Base-by-base conservation (phyloP, 2,113 vertebrate species). In the Prionailurus viverrinus region DNA sequence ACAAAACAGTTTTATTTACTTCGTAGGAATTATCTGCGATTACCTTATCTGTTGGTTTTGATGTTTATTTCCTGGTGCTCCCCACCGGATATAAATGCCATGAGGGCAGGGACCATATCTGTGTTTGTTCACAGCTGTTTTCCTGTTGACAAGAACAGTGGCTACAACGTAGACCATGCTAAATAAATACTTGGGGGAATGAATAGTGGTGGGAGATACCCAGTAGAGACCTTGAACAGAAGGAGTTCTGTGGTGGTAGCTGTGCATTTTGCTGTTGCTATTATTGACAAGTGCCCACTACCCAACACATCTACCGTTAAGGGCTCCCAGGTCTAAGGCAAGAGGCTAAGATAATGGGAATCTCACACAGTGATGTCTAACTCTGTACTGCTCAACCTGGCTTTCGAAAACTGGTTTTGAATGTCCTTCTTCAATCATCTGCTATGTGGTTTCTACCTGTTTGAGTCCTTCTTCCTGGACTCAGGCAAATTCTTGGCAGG, bases 361-460 rank as follows among this genome's bases (percentile, higher is more conserved):
- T 5, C 74, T 81, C 68, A 27, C 16, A 51, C 2, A 5, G 4
- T 79, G 23, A 48, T 80, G 16, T 79, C 63, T 84, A 23, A 84
- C 19, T 92, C 76, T 92, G 27, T 63, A 69, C 4, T 16, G 78
- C 36, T 84, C 65, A 55, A 48, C 4, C 21, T 61, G 82, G 29
- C 31, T 89, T 97, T 61, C 65, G n/a, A 84, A 95, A 85, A 51
- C 13, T 81, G 18, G 4, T 51, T 65, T 95, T 36, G 88, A 92
- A 94, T 53, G 36, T n/a, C 25, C 21, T 93, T 95, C 65, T 91
- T 29, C 63, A 29, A 65, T 86, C 7, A 92, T 74, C 63, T 94
- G 33, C 14, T 55, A 36, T 41, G 31, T 78, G 29, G 36, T 80
- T 66, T 93, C 96, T 29, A 79, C 18, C 61, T 66, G 33, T 92